Evolutionary conservation across 2,797 vertebrate genomes (phyloP), one percentile per base, ranked within the genome.

Genomic region (Pelochelys cantorii): DNA sequence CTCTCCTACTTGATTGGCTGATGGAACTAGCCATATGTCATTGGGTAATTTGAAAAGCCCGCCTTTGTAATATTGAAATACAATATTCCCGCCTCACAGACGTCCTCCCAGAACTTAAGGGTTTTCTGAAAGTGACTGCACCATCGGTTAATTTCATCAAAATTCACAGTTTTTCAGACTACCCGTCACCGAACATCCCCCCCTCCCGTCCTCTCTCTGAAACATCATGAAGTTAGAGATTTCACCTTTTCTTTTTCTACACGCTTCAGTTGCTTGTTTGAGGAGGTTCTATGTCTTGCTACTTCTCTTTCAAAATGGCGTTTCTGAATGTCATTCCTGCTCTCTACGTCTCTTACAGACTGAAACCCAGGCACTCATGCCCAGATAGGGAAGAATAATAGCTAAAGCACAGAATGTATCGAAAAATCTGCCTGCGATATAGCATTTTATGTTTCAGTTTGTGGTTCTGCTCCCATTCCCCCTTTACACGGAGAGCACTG

Each of bases 31-130:
- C 22, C 20, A n/a, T 5, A 11, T 29, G 22, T 79, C 52, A 86
- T 90, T 90, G 89, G 89, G 11, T 29, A 23, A 23, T 13, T 17
- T 54, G 27, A 53, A 34, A 77, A 77, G 62, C 80, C 74, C 62
- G 79, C 82, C 20, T 53, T 48, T 31, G 62, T n/a, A 37, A 37
- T 11, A 37, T 71, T 22, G n/a, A 37, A 71, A 11, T 37, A 37
- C 5, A 3, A 5, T 4, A n/a, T 71, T 71, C 68, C 68, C 68
- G 68, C 68, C 60, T 31, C 60, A 31, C 13, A 27, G 29, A 15
- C 53, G 11, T 6, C 12, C 5, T 14, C 27, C 13, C 14, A 15
- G 29, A 8, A 18, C 5, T 23, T 22, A 71, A 1, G 20, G n/a
- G 18, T 71, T 37, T 37, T 9, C 10, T 18, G 17, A 34, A 68